Percentiles rank a stretch among this genome's conserved stretches.
Conservation (phyloP, 2,888 invertebrate species). For the Lamproptera curius region DNA sequence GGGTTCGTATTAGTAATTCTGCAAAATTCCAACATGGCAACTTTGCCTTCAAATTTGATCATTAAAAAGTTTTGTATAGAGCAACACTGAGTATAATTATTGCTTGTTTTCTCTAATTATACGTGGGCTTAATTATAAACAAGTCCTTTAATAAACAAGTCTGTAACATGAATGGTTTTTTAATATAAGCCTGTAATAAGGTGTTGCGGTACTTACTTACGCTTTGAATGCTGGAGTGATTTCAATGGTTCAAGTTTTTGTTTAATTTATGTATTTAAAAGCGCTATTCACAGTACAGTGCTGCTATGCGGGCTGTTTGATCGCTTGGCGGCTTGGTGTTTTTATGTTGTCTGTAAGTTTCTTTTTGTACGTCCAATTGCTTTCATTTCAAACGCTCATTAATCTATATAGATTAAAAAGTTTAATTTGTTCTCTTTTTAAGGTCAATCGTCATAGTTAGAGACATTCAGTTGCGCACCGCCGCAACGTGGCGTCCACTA, state of each 20-base stretch:
- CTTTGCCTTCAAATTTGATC: neutral
- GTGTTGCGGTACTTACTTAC: neutral
- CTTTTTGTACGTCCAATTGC: too few species aligned
- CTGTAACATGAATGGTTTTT: neutral
- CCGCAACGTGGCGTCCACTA: too few species aligned
- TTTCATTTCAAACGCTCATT: too few species aligned
- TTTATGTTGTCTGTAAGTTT: too few species aligned
- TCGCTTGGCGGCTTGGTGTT: neutral
- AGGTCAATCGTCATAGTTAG: too few species aligned
- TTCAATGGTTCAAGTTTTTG: too few species aligned
- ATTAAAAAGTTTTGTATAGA: constrained; percentile 6
- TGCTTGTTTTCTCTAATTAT: constrained; percentile 7
- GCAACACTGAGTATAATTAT: constrained; percentile 5
- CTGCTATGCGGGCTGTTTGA: neutral
- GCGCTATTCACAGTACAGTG: neutral
- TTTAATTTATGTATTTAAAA: neutral
- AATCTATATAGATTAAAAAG: too few species aligned
- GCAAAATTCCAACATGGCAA: constrained; percentile 1
- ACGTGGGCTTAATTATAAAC: constrained; percentile 1
- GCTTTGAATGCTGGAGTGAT: neutral
- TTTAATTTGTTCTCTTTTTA: too few species aligned
- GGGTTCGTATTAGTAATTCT: neutral
- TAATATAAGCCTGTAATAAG: neutral
- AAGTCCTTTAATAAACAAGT: constrained; percentile 1
- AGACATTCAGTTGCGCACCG: too few species aligned